Evolutionary conservation across 2,888 invertebrate species (phyloP), one percentile per base, ranked within the genome.

Genomic region (Oscheius onirici): DNA sequence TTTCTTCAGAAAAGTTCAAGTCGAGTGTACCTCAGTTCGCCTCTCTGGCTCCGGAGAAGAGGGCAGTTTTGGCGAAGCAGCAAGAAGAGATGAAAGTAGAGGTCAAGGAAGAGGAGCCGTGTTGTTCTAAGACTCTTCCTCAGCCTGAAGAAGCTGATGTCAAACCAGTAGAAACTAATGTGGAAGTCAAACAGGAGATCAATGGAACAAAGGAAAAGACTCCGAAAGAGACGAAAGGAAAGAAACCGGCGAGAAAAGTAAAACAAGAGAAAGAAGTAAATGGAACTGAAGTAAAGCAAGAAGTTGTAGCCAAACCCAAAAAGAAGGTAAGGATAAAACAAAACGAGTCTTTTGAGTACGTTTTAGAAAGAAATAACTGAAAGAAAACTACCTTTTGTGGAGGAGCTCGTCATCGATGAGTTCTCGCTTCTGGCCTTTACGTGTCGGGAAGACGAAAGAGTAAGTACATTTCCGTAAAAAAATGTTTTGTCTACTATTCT

Each of bases 361-460:
- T 13, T 26, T 11, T 11, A 55, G 55, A 26, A 55, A 17, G 26
- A 20, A 24, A 24, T 26, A 17, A 49, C 17, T 10, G 46, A 63
- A n/a, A 63, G 22, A 28, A 28, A 24, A 24, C 15, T 63, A 24
- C 63, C 63, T 17, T 66, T 66, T 40, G 66, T 66, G 40, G 66
- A 66, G 15, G 66, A 66, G 22, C 41, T 52, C 1, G 41, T 66
- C 34, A 66, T 66, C 66, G 66, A 66, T 52, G 66, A 66, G 24
- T 66, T 52, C 17, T 66, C 66, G 1, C 66, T 66, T 15, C 66
- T 66, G 6, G 13, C 24, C 24, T 66, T 66, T 40, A 66, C 66
- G 2, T 66, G 66, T 52, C 52, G 24, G 22, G 66, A 52, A 15
- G 66, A 66, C 51, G 66, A 66, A 24, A 51, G 66, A 22, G 66